Evolutionary conservation across 2,888 invertebrate genomes (phyloP), one percentile per base, ranked within the genome.

Genomic region (Cheilosia vernalis): DNA sequence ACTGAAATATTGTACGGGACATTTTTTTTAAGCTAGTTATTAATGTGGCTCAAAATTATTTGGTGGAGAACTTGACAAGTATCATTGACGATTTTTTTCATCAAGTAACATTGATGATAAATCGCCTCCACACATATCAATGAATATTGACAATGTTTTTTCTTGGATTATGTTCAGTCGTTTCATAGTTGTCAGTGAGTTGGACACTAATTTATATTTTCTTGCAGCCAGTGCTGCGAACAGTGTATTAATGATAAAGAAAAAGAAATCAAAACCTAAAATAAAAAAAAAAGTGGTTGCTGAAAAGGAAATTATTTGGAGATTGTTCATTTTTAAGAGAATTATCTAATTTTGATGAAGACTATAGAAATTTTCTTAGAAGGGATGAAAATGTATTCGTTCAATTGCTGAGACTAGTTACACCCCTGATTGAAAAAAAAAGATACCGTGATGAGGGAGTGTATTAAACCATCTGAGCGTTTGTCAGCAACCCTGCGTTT

Each of bases 401-500:
- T 40, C 56, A 70, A 24, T 72, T 80, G 33, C 40, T 77, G 42
- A 9, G 17, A 13, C 64, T 56, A 55, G 67, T 82, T 19, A 53
- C 58, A 30, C 76, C 64, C 21, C 51, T 74, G n/a, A 83, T 87
- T 53, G 24, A 78, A 72, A 73, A 87, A 33, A 42, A 80, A 73
- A 61, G n/a, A 77, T 60, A 84, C 83, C 24, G 30, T 60, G 17
- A 74, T 81, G 74, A 76, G 69, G 49, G 74, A 83, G 37, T 47
- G 78, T 63, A 87, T 87, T 47, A 40, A 74, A 63, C 24, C 72
- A 15, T 81, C 61, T 63, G 77, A 73, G 72, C 66, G 70, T 40
- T 61, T 87, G 49, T 72, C 76, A 47, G 49, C 80, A 24, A 81
- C 81, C 44, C 64, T 81, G n/a, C 67, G 81, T 21, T 87, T 67